Evolutionary conservation across 2,797 vertebrate species (phyloP).

Genomic region (Notoglanidium macrostoma): DNA sequence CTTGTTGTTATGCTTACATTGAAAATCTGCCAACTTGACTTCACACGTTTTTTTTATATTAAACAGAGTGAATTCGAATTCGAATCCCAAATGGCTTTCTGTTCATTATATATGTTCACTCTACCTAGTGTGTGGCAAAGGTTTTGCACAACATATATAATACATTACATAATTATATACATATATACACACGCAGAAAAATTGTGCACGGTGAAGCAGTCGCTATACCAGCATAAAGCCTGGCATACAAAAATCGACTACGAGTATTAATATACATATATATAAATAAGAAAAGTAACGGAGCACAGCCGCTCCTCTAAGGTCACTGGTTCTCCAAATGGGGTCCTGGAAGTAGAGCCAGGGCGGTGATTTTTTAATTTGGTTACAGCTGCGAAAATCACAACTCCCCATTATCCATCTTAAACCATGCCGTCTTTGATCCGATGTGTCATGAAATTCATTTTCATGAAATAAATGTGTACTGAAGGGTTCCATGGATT

Average conservation of each 20-base stretch:
- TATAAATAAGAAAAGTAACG: not conserved
- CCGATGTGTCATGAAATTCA: not conserved
- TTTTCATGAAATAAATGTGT: not conserved
- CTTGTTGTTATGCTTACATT: not conserved
- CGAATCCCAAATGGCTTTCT: not conserved
- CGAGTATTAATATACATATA: not conserved
- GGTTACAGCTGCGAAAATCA: not conserved
- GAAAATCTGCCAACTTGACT: not conserved
- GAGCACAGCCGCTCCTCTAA: not conserved
- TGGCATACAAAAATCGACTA: not conserved
- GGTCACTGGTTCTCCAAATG: not conserved
- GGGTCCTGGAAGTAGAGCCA: not conserved
- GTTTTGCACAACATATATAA: not conserved
- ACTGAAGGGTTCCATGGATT: not conserved
- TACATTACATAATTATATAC: not conserved
- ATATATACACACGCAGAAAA: not conserved
- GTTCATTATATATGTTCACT: not conserved
- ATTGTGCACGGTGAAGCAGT: not conserved
- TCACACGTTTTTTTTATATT: not conserved
- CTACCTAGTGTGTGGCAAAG: not conserved
- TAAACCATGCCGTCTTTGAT: not conserved
- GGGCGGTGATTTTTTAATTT: not conserved
- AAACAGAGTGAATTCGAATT: not conserved
- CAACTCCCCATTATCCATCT: not conserved
- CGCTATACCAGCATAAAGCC: not conserved